phyloP scores from a whole-genome alignment of 2,113 vertebrate genomes.

The Pseudois nayaur region DNA sequence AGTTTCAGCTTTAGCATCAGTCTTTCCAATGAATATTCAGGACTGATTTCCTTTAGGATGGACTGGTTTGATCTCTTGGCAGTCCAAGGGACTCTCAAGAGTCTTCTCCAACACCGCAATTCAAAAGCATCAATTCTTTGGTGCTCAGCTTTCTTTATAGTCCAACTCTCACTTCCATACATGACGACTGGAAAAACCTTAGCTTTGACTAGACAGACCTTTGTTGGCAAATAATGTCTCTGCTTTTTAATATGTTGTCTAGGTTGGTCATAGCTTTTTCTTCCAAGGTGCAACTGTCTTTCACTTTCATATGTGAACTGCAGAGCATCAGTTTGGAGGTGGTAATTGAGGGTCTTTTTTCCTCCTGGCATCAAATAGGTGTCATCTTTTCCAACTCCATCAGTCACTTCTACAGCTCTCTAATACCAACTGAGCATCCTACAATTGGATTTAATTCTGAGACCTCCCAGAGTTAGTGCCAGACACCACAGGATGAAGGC shows the following conservation, averaged over 20 bases:
- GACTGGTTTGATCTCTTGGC: neutral
- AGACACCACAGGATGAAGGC: no score
- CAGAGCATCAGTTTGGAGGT: neutral
- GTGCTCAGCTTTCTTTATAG: neutral
- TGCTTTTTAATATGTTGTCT: neutral
- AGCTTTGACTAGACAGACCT: neutral
- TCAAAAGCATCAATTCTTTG: neutral
- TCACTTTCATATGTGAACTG: neutral
- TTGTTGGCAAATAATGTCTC: neutral
- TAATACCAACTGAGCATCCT: neutral
- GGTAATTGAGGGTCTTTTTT: neutral
- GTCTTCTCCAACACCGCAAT: accelerated
- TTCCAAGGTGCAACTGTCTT: neutral
- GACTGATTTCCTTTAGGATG: neutral
- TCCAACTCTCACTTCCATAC: neutral
- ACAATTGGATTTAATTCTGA: neutral
- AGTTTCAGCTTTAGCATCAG: neutral
- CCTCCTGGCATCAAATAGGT: neutral
- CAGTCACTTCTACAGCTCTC: neutral
- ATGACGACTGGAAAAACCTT: neutral
- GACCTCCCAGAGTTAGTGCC: neutral
- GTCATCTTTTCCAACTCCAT: neutral
- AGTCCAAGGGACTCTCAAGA: neutral
- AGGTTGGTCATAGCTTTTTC: neutral
- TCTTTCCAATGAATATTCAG: neutral